These are phyloP conservation scores for Asobara japonica DNA, from an alignment of 1,140 invertebrate species.

Conservation along the genomic window DNA sequence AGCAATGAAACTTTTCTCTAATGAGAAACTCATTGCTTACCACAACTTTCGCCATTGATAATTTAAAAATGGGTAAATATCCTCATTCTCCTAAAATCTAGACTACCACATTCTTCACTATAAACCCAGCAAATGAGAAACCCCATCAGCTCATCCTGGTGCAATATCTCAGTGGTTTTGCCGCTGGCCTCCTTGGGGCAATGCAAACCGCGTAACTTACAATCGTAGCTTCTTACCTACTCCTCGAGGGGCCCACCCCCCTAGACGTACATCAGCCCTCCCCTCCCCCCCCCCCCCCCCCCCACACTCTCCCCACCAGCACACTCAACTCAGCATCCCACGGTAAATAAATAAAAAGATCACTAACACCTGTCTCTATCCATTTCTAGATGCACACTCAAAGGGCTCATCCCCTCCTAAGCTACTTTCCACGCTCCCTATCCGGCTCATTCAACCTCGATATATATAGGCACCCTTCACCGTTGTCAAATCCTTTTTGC, in stretches of 20 bases:
- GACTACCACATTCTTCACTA: no score
- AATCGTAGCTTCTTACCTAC: background rate
- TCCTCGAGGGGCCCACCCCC: background rate
- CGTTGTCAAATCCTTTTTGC: background rate
- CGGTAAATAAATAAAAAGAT: background rate
- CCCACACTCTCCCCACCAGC: background rate
- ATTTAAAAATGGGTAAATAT: no score
- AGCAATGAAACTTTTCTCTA: no score
- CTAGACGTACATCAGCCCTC: background rate
- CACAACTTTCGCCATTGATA: no score
- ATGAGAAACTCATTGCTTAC: no score
- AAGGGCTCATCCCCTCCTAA: background rate
- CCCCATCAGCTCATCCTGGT: no score
- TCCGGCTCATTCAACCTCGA: conserved; percentile 14
- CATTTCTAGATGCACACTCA: background rate
- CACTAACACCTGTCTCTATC: background rate
- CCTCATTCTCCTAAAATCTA: no score
- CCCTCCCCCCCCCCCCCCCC: background rate
- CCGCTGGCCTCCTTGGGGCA: background rate
- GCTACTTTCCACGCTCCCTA: background rate
- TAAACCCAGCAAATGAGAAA: no score
- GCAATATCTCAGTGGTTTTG: background rate
- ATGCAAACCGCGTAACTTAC: background rate
- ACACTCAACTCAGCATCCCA: background rate
- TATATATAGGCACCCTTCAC: background rate